Evolutionary conservation across 35 echinoderm and acorn worm species (phyloP).

Genomic region (Ophiothrix spiculata): DNA sequence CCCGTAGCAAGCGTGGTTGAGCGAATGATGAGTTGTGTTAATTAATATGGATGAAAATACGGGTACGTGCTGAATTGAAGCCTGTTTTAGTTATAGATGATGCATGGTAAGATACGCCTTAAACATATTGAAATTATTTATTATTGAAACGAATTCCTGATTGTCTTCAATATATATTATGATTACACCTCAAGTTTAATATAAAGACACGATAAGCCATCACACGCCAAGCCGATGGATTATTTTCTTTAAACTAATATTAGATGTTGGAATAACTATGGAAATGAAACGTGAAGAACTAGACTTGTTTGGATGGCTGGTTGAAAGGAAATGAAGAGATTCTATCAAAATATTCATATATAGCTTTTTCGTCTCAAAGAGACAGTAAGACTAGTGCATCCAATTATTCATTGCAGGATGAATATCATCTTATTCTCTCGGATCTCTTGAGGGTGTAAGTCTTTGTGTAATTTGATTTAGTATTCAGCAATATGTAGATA

Average conservation of each 20-base stretch:
- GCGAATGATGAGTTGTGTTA: background rate
- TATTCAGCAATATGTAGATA: background rate
- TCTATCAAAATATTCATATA: slow-evolving; percentile 8
- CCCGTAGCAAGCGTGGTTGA: background rate
- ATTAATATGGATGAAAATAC: slow-evolving; percentile 7
- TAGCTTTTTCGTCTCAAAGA: background rate
- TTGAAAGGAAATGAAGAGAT: background rate
- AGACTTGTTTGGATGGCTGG: background rate
- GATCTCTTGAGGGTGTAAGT: background rate
- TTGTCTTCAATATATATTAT: background rate
- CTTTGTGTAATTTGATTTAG: background rate
- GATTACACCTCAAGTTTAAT: background rate
- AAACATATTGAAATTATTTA: slow-evolving; percentile 17
- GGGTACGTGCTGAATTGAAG: slow-evolving; percentile 2
- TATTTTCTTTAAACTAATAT: slow-evolving; percentile 14
- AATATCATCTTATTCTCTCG: background rate
- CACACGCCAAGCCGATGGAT: background rate
- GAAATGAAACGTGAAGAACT: background rate
- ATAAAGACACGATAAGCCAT: background rate
- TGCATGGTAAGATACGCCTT: background rate
- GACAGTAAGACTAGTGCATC: background rate
- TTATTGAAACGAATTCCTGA: background rate
- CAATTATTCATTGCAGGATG: background rate
- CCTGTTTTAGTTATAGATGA: background rate
- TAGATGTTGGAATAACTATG: slow-evolving; percentile 7